These are phyloP conservation scores for Desmophyllum pertusum DNA, from an alignment of 92 coral and sea anemone genomes.

Conservation along the genomic window DNA sequence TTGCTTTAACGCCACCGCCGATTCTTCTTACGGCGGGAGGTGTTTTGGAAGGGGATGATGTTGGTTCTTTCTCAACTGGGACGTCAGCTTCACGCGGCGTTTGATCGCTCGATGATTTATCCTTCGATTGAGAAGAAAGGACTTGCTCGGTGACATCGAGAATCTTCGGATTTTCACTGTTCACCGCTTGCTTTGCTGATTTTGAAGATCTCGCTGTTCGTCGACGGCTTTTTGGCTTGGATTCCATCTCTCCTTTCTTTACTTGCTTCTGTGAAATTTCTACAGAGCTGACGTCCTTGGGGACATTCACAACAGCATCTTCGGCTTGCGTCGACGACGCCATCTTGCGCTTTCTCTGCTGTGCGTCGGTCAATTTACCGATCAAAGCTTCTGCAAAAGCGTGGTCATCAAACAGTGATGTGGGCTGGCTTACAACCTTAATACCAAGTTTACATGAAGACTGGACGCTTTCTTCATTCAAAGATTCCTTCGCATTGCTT, in stretches of 20 bases:
- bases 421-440: conserved; percentile 59
- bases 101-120: neutral
- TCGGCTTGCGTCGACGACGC: conserved; percentile 26
- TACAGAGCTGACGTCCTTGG: neutral
- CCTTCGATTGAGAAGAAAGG: neutral
- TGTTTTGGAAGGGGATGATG: conserved; percentile 36
- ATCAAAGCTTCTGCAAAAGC: conserved; percentile 60
- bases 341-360: conserved; percentile 61
- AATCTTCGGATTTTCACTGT: neutral
- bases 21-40: conserved; percentile 55
- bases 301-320: conserved; percentile 3
- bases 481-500: conserved; percentile 40
- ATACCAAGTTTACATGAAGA: conserved; percentile 14
- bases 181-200: neutral
- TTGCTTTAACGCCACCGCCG: conserved; percentile 70
- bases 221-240: conserved; percentile 20
- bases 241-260: neutral
- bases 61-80: conserved; percentile 16
- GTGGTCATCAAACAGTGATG: conserved; percentile 88
- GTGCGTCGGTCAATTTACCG: conserved; percentile 38
- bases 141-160: neutral
- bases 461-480: conserved; percentile 39
- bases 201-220: conserved; percentile 23
- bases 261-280: neutral
- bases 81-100: neutral